Base-by-base conservation (phyloP, 2,113 vertebrate species). In the Saguinus imperator region DNA sequence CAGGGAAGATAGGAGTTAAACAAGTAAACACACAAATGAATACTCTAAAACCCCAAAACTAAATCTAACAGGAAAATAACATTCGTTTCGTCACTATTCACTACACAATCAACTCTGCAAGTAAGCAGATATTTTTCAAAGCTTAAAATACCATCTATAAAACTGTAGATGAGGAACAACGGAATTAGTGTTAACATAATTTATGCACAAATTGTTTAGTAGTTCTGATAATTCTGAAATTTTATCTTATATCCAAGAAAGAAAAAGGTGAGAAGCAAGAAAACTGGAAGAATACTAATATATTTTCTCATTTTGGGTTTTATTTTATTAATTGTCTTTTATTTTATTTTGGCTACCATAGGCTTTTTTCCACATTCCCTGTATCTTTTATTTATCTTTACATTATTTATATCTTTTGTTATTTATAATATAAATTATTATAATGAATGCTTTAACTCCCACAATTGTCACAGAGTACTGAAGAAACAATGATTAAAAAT, bases 301-400 rank as follows among this genome's bases (percentile, higher is more conserved):
- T 8, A n/a, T 93, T 77, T 95, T 68, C 95, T 83, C 66, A 93
- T 86, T 95, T 66, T 3, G 9, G 23, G 40, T 96, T 96, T 94
- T 45, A 64, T 55, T 75, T 89, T 55, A 88, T 83, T 91, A 92
- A 82, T 32, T 87, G 87, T 50, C 20, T 35, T 95, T 91, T 45
- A 73, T 97, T 88, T 87, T 85, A 83, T 83, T 95, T 90, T 89
- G 76, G 45, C 48, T 87, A 68, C 52, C 27, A 0, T 43, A 82
- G 79, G 72, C 11, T 57, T 9, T 88, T 92, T 64, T 50, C 21
- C n/a, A 80, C 5, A 73, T 18, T 32, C 50, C 13, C 5, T 35
- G 6, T 52, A 45, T 87, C 35, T 84, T 95, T 80, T 57, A 85
- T 91, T 93, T 90, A 81, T 70, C 29, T 87, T 83, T 75, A 40